phyloP scores from a whole-genome alignment of 2,888 invertebrate species.

The Nineta flava region DNA sequence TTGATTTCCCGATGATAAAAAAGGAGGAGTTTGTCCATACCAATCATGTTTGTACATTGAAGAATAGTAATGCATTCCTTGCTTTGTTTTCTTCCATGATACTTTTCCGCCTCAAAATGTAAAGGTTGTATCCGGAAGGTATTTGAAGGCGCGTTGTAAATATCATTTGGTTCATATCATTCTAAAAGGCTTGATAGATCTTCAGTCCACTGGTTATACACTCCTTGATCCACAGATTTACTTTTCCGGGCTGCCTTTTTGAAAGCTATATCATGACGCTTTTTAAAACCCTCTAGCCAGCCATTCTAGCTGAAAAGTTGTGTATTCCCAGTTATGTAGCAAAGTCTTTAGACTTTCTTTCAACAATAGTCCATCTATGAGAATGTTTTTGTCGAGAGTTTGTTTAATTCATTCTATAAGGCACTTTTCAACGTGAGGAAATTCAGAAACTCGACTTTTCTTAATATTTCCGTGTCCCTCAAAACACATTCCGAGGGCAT shows the following conservation, averaged over 20 bases:
- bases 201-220: constrained; percentile 7
- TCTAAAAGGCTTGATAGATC: constrained; percentile 6
- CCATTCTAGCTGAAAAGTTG: too few species aligned
- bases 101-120: constrained; percentile 18
- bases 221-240: constrained; percentile 7
- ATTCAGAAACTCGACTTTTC: too few species aligned
- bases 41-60: constrained; percentile 19
- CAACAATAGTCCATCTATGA: too few species aligned
- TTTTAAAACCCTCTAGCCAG: constrained; percentile 12
- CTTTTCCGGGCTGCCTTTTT: constrained; percentile 9
- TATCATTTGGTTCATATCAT: constrained; percentile 10
- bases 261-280: constrained; percentile 10
- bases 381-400: too few species aligned
- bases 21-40: constrained; percentile 19
- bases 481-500: too few species aligned
- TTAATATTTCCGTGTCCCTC: too few species aligned
- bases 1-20: constrained; percentile 20
- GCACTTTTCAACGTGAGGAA: too few species aligned
- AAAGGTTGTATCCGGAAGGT: constrained; percentile 16
- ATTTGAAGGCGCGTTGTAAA: constrained; percentile 17
- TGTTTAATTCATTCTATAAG: too few species aligned
- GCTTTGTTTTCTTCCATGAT: constrained; percentile 20
- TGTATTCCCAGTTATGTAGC: too few species aligned
- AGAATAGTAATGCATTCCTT: constrained; percentile 20
- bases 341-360: too few species aligned